Evolutionary conservation across 2,888 invertebrate genomes (phyloP).

Genomic region (Heliconius ismenius): DNA sequence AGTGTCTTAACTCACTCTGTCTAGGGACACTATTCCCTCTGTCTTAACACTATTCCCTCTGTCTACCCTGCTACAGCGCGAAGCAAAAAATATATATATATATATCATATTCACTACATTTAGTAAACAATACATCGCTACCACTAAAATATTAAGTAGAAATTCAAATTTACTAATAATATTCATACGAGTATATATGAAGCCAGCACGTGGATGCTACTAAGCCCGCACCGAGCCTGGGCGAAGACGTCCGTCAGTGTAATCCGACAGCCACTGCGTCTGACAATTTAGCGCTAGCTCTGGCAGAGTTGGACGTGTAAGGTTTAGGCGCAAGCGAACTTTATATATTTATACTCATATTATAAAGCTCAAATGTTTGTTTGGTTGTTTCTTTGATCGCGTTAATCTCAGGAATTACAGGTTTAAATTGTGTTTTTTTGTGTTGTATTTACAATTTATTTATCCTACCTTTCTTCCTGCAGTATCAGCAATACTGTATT

Average conservation of each 20-base stretch:
- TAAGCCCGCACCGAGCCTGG: constrained; percentile 18
- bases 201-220: constrained; percentile 5
- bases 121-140: no score
- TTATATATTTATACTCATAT: neutral
- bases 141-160: neutral
- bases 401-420: no score
- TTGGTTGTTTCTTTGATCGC: neutral
- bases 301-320: constrained; percentile 16
- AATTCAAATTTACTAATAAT: constrained; percentile 4
- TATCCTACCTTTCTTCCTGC: no score
- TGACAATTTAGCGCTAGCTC: constrained; percentile 50
- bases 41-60: no score
- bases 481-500: no score
- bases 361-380: neutral
- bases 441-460: no score
- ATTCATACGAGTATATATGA: constrained; percentile 12
- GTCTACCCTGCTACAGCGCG: no score
- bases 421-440: no score
- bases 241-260: constrained; percentile 42
- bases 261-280: constrained; percentile 45
- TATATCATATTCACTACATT: no score
- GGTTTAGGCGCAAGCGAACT: constrained; percentile 1
- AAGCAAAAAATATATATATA: no score
- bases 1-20: no score
- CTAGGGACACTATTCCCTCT: no score